A percentile compares a stretch with the other conserved stretches of the same genome.
Evolutionary conservation across 2,113 vertebrate species (phyloP).

Genomic region (Macquaria ambigua): DNA sequence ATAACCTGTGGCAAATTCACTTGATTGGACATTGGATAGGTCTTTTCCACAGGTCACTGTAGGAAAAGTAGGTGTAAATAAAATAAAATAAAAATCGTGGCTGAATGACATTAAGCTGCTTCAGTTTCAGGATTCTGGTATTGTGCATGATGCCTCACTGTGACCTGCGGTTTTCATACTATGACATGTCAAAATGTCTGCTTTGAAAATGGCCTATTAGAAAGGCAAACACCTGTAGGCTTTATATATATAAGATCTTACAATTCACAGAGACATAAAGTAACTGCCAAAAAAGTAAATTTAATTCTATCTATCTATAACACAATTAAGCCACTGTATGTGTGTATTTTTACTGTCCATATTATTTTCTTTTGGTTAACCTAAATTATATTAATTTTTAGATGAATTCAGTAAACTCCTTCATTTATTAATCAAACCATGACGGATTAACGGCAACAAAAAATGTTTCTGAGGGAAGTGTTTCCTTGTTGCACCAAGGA

Average conservation of each 20-base stretch:
- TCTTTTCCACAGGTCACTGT: too few relatives aligned
- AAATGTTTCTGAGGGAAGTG: constrained; percentile 2
- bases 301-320: background rate
- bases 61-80: too few relatives aligned
- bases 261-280: background rate
- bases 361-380: background rate
- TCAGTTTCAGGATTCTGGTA: too few relatives aligned
- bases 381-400: background rate
- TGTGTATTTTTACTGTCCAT: background rate
- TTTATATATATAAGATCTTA: too few relatives aligned
- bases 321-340: background rate
- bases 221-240: too few relatives aligned
- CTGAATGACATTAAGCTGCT: too few relatives aligned
- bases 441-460: too few relatives aligned
- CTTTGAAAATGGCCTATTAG: background rate
- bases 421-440: background rate
- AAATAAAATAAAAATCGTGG: too few relatives aligned
- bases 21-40: too few relatives aligned
- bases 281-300: background rate
- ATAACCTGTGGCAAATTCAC: too few relatives aligned
- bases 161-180: too few relatives aligned
- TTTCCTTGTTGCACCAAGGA: constrained; percentile 28
- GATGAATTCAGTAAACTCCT: background rate
- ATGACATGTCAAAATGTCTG: background rate
- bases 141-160: too few relatives aligned